These are phyloP conservation scores for Nymphalis urticae DNA, from an alignment of 2,888 invertebrate species.

Conservation along the genomic window DNA sequence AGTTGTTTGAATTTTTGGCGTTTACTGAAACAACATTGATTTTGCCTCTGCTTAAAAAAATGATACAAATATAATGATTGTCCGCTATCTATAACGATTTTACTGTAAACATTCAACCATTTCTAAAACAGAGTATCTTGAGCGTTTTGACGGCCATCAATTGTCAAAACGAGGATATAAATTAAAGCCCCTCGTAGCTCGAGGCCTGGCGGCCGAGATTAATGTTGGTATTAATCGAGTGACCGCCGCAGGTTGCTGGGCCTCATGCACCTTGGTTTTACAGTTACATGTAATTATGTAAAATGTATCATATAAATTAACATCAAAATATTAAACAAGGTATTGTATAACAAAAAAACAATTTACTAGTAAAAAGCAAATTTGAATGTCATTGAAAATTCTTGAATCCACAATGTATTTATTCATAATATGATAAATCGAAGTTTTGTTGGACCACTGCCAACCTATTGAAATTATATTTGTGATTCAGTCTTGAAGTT, in stretches of 20 bases:
- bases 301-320: constrained; percentile 3
- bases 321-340: not conserved
- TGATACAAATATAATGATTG: not conserved
- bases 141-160: constrained; percentile 69
- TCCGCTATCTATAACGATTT: constrained; percentile 36
- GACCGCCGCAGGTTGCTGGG: constrained; percentile 57
- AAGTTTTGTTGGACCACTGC: not conserved
- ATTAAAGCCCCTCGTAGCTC: constrained; percentile 61
- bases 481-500: not conserved
- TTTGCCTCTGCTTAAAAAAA: too few relatives aligned
- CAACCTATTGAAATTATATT: not conserved
- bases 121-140: constrained; percentile 51
- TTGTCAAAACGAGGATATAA: constrained; percentile 77
- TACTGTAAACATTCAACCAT: constrained; percentile 38
- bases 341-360: not conserved
- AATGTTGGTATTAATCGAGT: constrained; percentile 80
- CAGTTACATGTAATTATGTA: constrained; percentile 22
- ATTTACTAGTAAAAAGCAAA: not conserved
- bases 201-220: constrained; percentile 67
- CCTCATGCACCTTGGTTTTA: constrained; percentile 32
- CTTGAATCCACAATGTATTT: not conserved
- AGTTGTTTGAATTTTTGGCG: too few relatives aligned
- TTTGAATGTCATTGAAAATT: not conserved
- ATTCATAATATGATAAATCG: not conserved
- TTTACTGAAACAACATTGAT: too few relatives aligned